Conservation (phyloP, 1,140 invertebrate genomes). For the Pararge aegeria region DNA sequence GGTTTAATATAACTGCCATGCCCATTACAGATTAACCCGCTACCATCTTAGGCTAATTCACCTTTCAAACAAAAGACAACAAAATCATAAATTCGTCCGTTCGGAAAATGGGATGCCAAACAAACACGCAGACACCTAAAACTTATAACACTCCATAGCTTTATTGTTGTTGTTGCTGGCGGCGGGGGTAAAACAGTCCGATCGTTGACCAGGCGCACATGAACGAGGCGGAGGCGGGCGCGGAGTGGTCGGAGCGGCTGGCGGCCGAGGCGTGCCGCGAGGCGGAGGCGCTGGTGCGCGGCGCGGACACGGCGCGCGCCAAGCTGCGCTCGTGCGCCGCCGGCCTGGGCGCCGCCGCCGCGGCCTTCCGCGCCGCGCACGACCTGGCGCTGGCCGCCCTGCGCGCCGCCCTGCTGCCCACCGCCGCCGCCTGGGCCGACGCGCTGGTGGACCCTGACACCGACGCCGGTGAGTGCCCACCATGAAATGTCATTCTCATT, state of each 20-base stretch:
- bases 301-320: conserved; percentile 18
- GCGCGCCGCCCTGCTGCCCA: conserved; percentile 40
- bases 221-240: conserved; percentile 95
- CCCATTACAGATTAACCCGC: too few relatives aligned
- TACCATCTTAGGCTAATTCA: too few relatives aligned
- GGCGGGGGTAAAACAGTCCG: too few relatives aligned
- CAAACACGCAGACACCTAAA: too few relatives aligned
- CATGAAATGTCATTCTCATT: too few relatives aligned
- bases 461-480: conserved; percentile 26
- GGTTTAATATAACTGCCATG: too few relatives aligned
- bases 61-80: too few relatives aligned
- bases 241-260: conserved; percentile 89
- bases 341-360: conserved; percentile 46
- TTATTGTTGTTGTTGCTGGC: too few relatives aligned
- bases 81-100: too few relatives aligned
- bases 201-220: conserved; percentile 92
- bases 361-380: conserved; percentile 43
- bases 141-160: too few relatives aligned
- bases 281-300: conserved; percentile 37
- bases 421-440: conserved; percentile 40
- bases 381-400: conserved; percentile 40
- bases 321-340: conserved; percentile 52
- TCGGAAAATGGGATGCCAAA: too few relatives aligned
- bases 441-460: conserved; percentile 34
- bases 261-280: conserved; percentile 46